phyloP scores from a whole-genome alignment of 2,888 invertebrate species.

The Nemotelus pantherinus region DNA sequence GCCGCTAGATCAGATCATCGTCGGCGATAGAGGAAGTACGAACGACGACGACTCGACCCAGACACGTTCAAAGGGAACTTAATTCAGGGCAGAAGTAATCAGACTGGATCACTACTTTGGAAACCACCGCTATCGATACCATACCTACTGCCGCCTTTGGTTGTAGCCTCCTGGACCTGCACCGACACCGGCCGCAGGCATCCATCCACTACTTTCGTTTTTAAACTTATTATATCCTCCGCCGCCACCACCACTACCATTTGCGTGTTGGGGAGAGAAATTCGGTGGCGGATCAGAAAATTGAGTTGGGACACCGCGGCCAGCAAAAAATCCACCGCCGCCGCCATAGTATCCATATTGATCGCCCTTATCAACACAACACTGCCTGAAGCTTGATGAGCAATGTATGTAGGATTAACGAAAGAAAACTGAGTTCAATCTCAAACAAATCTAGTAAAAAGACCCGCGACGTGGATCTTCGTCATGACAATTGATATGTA shows the following conservation, averaged over 20 bases:
- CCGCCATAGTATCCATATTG: slow-evolving; percentile 54
- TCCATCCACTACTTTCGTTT: slow-evolving; percentile 21
- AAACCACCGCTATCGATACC: slow-evolving; percentile 56
- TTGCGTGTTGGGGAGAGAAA: slow-evolving; percentile 60
- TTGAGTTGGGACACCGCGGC: slow-evolving; percentile 60
- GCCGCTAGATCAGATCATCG: too few relatives aligned
- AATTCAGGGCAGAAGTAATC: too few relatives aligned
- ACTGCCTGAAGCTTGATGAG: neutral
- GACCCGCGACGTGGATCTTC: neutral
- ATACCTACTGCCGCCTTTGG: slow-evolving; percentile 35
- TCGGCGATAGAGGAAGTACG: too few relatives aligned
- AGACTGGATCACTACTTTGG: slow-evolving; percentile 60
- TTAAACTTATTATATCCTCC: slow-evolving; percentile 38
- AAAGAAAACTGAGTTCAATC: neutral
- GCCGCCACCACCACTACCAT: slow-evolving; percentile 55
- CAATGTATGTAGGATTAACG: neutral
- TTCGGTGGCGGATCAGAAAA: slow-evolving; percentile 64
- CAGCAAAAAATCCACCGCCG: slow-evolving; percentile 53
- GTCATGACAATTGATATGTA: neutral
- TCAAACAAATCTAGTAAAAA: neutral
- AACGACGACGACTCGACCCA: too few relatives aligned
- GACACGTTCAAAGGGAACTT: too few relatives aligned
- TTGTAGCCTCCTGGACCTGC: slow-evolving; percentile 27
- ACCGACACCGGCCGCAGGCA: slow-evolving; percentile 19
- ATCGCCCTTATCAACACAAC: slow-evolving; percentile 12